Base-by-base conservation (phyloP, 2,888 invertebrate species). In the Lepidochrysops patricia region DNA sequence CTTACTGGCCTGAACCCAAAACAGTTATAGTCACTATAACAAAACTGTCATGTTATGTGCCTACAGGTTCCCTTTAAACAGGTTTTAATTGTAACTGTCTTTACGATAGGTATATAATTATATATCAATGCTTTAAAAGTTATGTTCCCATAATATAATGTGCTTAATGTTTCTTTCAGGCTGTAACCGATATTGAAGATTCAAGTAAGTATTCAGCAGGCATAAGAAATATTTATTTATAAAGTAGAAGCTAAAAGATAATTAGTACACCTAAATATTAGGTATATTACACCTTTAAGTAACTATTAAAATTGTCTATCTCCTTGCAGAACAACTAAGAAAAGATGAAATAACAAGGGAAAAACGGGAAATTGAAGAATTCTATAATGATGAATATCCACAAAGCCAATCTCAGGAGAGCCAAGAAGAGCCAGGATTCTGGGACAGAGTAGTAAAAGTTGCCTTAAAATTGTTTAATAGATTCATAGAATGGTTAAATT, bases 401-500 rank as follows among this genome's bases (percentile, higher is more conserved):
- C 69, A 76, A 34, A 66, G 72, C 4, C 61, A 72, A 29, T 75
- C 67, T 52, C 77, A 79, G 64, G 75, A 79, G n/a, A 72, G 73
- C 19, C 75, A 79, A 67, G 83, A 87, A 27, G 84, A 89, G 63
- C 72, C 80, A 5, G 76, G 87, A 13, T 87, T 90, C 68, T 90
- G 89, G 89, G 83, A 85, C 62, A 75, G 77, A 70, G 75, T 89
- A 9, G 80, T 89, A 15, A 84, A 79, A 76, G 79, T 85, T 60
- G 88, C 89, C 19, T 66, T 89, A 13, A 87, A 82, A 68, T 64
- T 89, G 63, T 84, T 90, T 48, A 83, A 76, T 65, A 76, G 68
- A 70, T 87, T 90, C 66, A 71, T 90, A 60, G 84, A 87, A 70
- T 90, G 90, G 90, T 69, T 90, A 34, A 89, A 89, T 71, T 73